phyloP scores from a whole-genome alignment of 2,888 invertebrate species.

The Cantharis lateralis region DNA sequence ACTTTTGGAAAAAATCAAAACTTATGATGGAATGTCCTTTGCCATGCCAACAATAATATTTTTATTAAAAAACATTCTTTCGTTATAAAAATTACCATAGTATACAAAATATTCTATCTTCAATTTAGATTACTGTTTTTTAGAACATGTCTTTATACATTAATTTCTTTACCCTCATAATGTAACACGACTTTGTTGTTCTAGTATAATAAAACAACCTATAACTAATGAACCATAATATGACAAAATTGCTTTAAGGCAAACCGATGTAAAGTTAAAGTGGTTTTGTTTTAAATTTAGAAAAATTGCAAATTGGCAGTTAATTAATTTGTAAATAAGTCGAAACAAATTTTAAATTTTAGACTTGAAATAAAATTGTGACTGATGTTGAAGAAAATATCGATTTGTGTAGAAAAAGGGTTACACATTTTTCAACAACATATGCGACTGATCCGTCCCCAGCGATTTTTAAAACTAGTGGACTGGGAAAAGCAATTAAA shows the following conservation, averaged over 20 bases:
- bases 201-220: background rate
- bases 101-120: no score
- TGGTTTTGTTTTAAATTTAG: background rate
- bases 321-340: background rate
- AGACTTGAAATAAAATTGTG: background rate
- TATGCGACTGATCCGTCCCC: constrained; percentile 51
- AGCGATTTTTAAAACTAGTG: constrained; percentile 49
- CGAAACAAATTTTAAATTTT: background rate
- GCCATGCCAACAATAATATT: no score
- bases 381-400: constrained; percentile 16
- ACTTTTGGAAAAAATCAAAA: no score
- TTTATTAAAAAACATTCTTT: no score
- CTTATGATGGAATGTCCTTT: no score
- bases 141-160: background rate
- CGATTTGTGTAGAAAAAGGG: constrained; percentile 18
- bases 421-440: constrained; percentile 51
- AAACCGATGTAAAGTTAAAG: background rate
- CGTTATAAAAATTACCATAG: no score
- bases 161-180: no score
- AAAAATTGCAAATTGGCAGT: background rate
- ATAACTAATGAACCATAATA: background rate
- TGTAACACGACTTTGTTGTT: background rate
- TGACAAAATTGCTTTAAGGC: background rate
- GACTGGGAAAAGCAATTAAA: constrained; percentile 55
- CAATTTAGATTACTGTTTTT: no score